Evolutionary conservation across 2,797 vertebrate species (phyloP), one percentile per base, ranked within the genome.

Genomic region (Characodon lateralis): DNA sequence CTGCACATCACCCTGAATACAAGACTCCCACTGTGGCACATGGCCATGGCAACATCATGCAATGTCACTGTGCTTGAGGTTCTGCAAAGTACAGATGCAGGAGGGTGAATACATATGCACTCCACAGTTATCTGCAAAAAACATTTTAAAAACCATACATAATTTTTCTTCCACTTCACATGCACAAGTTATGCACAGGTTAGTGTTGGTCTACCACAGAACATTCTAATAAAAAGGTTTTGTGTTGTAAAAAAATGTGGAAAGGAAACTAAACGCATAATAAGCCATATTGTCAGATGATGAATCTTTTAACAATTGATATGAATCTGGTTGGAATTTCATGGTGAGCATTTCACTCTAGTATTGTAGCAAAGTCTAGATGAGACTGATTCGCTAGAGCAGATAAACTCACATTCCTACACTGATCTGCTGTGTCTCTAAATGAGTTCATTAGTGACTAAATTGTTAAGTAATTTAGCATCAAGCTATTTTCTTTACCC

Each of bases 381-480:
- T 26, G 48, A 53, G 5, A 50, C 46, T 53, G 48, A 66, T 65
- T 53, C 51, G 73, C 28, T 22, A 22, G 28, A 28, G 26, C 46
- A 61, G 35, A 50, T 63, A 63, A 61, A 65, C 43, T 50, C n/a
- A 46, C 73, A 66, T 56, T 77, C 71, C 41, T 61, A 72, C 76
- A 86, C 82, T 80, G 71, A 58, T 77, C 87, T 87, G 24, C 41
- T 81, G 76, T 79, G 79, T 86, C 76, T 83, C 81, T 20, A 4
- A 91, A 81, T 87, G 73, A 91, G 71, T 83, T 78, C 77, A 80
- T 89, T 88, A 85, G 83, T 80, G 76, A 88, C 39, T 85, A 76
- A 90, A 88, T 87, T 59, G 77, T 75, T 88, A 28, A 63, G 71
- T 39, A 65, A 83, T 90, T 89, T 69, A 74, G 70, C 71, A 81